Conservation (phyloP, 2,113 vertebrate genomes). For the Nothobranchius kuhntae region DNA sequence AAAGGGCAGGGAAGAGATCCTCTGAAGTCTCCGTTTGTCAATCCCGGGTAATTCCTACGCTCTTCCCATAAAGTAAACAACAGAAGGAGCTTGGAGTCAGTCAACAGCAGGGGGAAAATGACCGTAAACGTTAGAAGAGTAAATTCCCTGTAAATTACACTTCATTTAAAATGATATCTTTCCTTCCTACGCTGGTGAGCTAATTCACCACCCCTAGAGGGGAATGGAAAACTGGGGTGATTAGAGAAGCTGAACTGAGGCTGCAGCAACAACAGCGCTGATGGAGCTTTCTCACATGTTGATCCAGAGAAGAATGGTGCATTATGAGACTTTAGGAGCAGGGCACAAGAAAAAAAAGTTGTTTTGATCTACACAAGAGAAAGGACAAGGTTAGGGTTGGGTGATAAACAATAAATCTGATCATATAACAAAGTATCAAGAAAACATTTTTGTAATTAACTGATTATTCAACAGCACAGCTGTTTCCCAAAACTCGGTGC, state of each 20-base stretch:
- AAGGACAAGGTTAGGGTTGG: too few species aligned
- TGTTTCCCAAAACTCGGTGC: too few species aligned
- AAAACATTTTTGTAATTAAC: too few species aligned
- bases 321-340: constrained; percentile 64
- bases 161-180: neutral
- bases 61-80: constrained; percentile 42
- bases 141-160: too few species aligned
- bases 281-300: neutral
- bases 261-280: neutral
- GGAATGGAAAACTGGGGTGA: constrained; percentile 10
- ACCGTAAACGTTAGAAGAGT: too few species aligned
- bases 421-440: too few species aligned
- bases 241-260: constrained; percentile 36
- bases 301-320: constrained; percentile 55
- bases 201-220: constrained; percentile 28
- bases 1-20: constrained; percentile 8
- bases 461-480: too few species aligned
- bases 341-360: constrained; percentile 29
- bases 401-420: too few species aligned
- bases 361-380: too few species aligned
- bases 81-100: constrained; percentile 16
- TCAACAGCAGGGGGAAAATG: too few species aligned
- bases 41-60: constrained; percentile 45
- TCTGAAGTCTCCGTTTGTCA: too few species aligned
- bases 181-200: constrained; percentile 26